phyloP scores from a whole-genome alignment of 2,888 invertebrate genomes.

The Leptinotarsa juncta region DNA sequence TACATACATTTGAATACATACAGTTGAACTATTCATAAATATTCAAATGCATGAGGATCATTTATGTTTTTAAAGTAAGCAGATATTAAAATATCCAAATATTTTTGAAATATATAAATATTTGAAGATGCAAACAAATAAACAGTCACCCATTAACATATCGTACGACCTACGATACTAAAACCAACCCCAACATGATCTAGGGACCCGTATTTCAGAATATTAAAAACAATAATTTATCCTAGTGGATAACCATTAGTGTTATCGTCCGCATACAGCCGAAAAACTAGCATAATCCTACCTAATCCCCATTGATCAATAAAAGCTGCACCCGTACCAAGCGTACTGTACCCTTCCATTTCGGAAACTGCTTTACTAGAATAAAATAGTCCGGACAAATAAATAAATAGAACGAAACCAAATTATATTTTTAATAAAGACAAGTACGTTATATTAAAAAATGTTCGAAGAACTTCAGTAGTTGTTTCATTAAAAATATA shows the following conservation, averaged over 20 bases:
- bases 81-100: no score
- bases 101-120: no score
- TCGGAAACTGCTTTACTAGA: not conserved
- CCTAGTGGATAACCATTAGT: constrained; percentile 55
- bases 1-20: no score
- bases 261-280: constrained; percentile 57
- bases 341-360: constrained; percentile 26
- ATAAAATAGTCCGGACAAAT: not conserved
- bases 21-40: no score
- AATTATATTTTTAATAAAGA: not conserved
- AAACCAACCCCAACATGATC: not conserved
- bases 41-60: no score
- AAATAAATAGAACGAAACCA: not conserved
- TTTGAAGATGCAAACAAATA: no score
- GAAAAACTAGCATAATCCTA: constrained; percentile 59
- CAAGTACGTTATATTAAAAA: no score
- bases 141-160: no score
- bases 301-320: constrained; percentile 57
- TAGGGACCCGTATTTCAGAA: constrained; percentile 28
- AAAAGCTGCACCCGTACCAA: constrained; percentile 44
- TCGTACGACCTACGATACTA: not conserved
- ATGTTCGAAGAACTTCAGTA: no score
- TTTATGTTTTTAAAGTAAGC: no score
- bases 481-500: no score
- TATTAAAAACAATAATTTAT: constrained; percentile 56